Conservation (phyloP, 1,140 invertebrate species). For the Copidosoma floridanum region DNA sequence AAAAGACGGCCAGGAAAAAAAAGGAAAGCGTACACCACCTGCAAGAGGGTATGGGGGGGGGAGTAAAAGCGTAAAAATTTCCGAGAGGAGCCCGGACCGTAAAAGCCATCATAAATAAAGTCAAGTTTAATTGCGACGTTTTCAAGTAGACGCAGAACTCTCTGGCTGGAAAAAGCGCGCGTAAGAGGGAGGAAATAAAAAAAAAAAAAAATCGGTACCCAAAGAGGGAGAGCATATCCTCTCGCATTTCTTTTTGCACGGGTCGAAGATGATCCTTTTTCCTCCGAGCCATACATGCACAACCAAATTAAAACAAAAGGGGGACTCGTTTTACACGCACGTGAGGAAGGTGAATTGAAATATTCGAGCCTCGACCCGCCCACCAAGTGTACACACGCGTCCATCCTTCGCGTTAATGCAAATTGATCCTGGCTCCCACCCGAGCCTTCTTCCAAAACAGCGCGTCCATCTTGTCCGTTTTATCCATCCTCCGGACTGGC, state of each 20-base stretch:
- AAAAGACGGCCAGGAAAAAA: neutral
- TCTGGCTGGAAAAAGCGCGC: neutral
- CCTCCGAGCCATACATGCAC: too few relatives aligned
- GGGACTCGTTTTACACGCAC: constrained; percentile 32
- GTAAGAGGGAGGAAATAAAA: neutral
- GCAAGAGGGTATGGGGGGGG: too few relatives aligned
- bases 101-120: constrained; percentile 8
- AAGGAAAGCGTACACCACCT: too few relatives aligned
- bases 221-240: constrained; percentile 7
- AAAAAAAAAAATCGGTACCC: constrained; percentile 19
- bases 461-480: too few relatives aligned
- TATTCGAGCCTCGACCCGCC: constrained; percentile 41
- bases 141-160: neutral
- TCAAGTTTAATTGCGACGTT: constrained; percentile 9
- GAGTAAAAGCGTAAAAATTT: too few relatives aligned
- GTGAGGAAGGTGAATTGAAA: constrained; percentile 43
- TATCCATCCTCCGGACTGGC: too few relatives aligned
- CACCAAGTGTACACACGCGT: too few relatives aligned
- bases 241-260: constrained; percentile 20
- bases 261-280: too few relatives aligned
- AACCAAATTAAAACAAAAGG: neutral
- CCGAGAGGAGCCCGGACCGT: neutral
- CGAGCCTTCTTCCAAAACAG: too few relatives aligned
- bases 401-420: too few relatives aligned
- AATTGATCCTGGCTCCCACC: too few relatives aligned